Evolutionary conservation across 2,113 vertebrate species (phyloP).

Genomic region (Hemibagrus wyckioides): DNA sequence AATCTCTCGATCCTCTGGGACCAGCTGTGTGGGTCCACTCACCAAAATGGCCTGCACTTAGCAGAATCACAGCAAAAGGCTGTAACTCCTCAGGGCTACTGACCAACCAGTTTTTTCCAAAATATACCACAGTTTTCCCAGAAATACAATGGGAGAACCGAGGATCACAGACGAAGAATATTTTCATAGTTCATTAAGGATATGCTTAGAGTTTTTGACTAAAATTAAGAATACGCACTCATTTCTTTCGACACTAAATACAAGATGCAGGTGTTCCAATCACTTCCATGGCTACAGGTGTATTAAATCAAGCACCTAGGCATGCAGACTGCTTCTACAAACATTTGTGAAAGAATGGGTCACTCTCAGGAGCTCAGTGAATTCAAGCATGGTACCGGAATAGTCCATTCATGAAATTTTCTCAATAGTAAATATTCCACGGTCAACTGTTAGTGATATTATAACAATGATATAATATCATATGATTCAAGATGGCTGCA

Average conservation of each 20-base stretch:
- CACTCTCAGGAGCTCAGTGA: too few relatives aligned
- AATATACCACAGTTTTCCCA: neutral
- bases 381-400: too few relatives aligned
- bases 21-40: slow-evolving; percentile 32
- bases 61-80: slow-evolving; percentile 29
- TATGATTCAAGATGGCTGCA: too few relatives aligned
- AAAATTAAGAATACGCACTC: neutral
- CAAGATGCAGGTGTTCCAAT: too few relatives aligned
- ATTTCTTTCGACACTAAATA: neutral
- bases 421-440: too few relatives aligned
- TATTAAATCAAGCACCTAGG: too few relatives aligned
- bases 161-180: neutral
- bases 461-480: too few relatives aligned
- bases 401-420: too few relatives aligned
- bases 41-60: slow-evolving; percentile 18
- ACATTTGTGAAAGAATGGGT: too few relatives aligned
- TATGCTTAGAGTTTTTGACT: neutral
- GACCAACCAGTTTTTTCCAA: neutral
- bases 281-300: too few relatives aligned
- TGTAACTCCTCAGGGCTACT: neutral
- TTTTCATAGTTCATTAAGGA: neutral
- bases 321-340: too few relatives aligned
- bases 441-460: too few relatives aligned
- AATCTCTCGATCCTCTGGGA: slow-evolving; percentile 37
- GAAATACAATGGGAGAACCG: neutral